Evolutionary conservation across 2,797 vertebrate species (phyloP).

Genomic region (Rallus crepitans): DNA sequence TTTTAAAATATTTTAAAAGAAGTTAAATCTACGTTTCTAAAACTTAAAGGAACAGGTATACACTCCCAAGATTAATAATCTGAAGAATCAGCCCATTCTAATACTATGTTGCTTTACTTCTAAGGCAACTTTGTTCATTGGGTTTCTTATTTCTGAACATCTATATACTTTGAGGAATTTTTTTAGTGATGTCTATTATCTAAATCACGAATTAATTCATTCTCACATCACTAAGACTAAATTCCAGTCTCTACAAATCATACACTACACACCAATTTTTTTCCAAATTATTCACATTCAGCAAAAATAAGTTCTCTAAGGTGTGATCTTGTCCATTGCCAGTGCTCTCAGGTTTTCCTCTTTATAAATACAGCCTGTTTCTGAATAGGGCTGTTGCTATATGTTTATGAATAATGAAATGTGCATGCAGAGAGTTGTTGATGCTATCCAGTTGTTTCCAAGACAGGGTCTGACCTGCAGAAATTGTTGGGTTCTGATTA

Average conservation of each 20-base stretch:
- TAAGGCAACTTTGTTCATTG: neutral
- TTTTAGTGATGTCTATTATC: neutral
- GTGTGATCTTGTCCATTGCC: neutral
- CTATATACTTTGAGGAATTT: neutral
- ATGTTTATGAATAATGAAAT: neutral
- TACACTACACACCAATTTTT: neutral
- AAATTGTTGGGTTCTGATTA: neutral
- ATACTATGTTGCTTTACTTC: neutral
- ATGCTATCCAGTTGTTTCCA: neutral
- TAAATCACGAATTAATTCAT: neutral
- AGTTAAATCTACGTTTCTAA: neutral
- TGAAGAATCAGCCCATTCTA: neutral
- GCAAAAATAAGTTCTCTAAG: neutral
- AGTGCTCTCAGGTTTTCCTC: neutral
- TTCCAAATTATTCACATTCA: neutral
- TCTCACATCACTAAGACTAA: neutral
- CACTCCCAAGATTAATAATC: neutral
- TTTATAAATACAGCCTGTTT: neutral
- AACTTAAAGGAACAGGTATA: neutral
- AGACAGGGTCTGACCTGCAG: neutral
- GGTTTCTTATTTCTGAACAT: neutral
- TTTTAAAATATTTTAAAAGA: neutral
- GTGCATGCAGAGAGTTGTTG: neutral
- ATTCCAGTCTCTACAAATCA: neutral
- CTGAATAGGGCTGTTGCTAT: neutral